Evolutionary conservation across 2,113 vertebrate genomes (phyloP).

Genomic region (Nymphicus hollandicus): DNA sequence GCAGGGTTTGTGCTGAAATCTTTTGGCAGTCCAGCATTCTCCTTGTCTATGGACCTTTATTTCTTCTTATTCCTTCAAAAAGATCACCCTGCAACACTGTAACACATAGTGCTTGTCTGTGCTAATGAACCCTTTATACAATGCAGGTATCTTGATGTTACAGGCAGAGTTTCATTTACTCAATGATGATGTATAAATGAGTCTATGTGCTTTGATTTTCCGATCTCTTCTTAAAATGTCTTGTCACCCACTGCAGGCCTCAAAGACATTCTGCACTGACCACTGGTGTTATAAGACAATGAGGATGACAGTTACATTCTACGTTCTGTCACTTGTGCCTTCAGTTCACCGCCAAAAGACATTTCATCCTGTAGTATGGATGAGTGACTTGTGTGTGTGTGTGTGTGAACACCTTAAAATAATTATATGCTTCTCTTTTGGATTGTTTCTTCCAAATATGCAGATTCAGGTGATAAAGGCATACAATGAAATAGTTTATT

Average conservation of each 20-base stretch:
- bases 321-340: not conserved
- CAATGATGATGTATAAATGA: not conserved
- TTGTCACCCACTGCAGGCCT: not conserved
- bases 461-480: not conserved
- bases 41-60: not conserved
- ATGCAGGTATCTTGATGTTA: not conserved
- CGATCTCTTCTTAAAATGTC: not conserved
- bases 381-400: not conserved
- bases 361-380: not conserved
- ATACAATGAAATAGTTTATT: not conserved
- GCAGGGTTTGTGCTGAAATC: not conserved
- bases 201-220: not conserved
- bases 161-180: not conserved
- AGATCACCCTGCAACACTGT: not conserved
- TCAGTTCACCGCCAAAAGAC: not conserved
- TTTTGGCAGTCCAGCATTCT: not conserved
- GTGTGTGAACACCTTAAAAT: not conserved
- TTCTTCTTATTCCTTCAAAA: not conserved
- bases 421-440: not conserved
- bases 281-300: not conserved
- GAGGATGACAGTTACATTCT: not conserved
- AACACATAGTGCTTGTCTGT: not conserved
- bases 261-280: not conserved
- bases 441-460: not conserved
- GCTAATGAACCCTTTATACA: not conserved